These are phyloP conservation scores for Eciton burchellii DNA, from an alignment of 1,140 invertebrate species.

Conservation along the genomic window DNA sequence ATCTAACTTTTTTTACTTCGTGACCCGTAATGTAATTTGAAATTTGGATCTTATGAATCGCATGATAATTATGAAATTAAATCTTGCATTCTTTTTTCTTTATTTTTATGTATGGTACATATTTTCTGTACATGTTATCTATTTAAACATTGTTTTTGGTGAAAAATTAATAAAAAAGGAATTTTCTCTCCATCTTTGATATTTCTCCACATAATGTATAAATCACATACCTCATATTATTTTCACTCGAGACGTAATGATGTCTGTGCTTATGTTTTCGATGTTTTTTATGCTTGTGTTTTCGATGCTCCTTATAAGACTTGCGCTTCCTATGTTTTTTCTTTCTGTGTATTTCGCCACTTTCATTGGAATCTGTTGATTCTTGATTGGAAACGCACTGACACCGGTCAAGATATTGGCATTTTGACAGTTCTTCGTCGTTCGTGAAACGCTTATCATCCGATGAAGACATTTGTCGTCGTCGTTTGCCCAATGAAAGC, in stretches of 20 bases:
- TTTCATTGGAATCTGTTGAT: constrained; percentile 8
- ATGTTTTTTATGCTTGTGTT: constrained; percentile 92
- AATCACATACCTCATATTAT: constrained; percentile 74
- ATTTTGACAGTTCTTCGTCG: background rate
- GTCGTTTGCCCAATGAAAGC: constrained; percentile 90
- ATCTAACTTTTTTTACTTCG: too few species aligned
- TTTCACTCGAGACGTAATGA: constrained; percentile 85
- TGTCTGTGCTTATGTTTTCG: constrained; percentile 89
- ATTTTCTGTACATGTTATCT: too few species aligned
- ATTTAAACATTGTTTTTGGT: too few species aligned
- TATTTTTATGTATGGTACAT: too few species aligned
- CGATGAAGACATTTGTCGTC: constrained; percentile 88
- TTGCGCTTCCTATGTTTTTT: constrained; percentile 91
- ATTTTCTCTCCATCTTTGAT: background rate
- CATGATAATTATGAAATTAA: constrained; percentile 3
- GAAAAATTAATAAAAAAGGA: too few species aligned
- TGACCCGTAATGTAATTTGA: too few species aligned
- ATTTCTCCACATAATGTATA: background rate
- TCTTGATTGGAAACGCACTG: constrained; percentile 66
- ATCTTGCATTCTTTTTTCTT: too few species aligned
- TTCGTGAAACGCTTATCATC: constrained; percentile 79
- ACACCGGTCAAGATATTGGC: constrained; percentile 49
- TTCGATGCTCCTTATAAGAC: constrained; percentile 89
- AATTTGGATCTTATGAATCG: constrained; percentile 8
- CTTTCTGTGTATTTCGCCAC: constrained; percentile 80